These are phyloP conservation scores for Syngnathus acus DNA, from an alignment of 2,797 vertebrate species.

Conservation along the genomic window DNA sequence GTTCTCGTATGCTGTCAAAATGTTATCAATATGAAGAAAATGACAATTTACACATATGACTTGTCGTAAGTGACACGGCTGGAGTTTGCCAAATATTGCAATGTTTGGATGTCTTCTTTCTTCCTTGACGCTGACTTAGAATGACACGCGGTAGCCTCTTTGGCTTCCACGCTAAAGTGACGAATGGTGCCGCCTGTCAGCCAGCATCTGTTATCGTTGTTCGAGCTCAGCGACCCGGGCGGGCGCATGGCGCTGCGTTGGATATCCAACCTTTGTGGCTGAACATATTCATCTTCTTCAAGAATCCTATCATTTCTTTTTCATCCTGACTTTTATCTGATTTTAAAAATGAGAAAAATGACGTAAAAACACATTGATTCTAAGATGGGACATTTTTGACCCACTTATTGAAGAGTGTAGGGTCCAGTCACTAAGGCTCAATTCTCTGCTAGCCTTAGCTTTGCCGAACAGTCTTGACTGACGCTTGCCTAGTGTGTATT, in stretches of 20 bases:
- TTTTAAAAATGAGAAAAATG: too few species aligned
- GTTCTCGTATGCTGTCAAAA: too few species aligned
- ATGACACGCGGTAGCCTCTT: constrained; percentile 50
- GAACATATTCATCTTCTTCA: not conserved
- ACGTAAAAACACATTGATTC: too few species aligned
- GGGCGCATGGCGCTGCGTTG: constrained; percentile 12
- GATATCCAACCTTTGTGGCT: not conserved
- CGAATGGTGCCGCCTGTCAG: constrained; percentile 63
- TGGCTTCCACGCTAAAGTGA: constrained; percentile 64
- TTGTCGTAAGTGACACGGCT: too few species aligned
- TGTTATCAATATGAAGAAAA: too few species aligned
- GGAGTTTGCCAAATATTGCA: constrained; percentile 32
- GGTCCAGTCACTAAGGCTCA: not conserved
- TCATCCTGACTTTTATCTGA: too few species aligned
- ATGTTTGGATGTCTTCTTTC: constrained; percentile 42
- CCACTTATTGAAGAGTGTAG: too few species aligned
- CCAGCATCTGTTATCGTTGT: constrained; percentile 64
- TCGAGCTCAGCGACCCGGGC: constrained; percentile 45
- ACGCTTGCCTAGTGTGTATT: not conserved
- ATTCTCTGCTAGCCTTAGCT: not conserved
- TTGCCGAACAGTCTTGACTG: not conserved
- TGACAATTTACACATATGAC: too few species aligned
- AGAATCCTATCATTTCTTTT: too few species aligned
- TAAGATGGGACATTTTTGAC: too few species aligned
- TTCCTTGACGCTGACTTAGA: constrained; percentile 62